phyloP scores from a whole-genome alignment of 2,888 invertebrate genomes.

The Masnerella sp. region DNA sequence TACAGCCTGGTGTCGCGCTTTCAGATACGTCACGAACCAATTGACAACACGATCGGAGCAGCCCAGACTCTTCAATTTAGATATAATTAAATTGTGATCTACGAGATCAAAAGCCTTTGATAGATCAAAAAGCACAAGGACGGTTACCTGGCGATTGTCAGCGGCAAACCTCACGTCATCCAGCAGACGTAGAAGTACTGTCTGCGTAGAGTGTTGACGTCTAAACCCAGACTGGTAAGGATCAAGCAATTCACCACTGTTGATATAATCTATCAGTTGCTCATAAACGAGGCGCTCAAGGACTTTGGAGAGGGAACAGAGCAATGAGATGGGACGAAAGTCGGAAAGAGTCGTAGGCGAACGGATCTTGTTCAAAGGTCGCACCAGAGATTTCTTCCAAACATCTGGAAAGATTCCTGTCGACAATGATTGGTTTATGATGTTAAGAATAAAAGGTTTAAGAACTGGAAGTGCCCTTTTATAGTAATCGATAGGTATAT shows the following conservation, averaged over 20 bases:
- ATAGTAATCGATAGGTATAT: too few species aligned
- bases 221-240: slow-evolving; percentile 15
- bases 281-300: neutral
- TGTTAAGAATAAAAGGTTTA: neutral
- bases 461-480: neutral
- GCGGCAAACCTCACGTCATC: slow-evolving; percentile 62
- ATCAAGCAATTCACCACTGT: neutral
- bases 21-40: slow-evolving; percentile 40
- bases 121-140: slow-evolving; percentile 64
- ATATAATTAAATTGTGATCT: slow-evolving; percentile 55
- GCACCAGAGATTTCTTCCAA: neutral
- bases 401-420: neutral
- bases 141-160: slow-evolving; percentile 60
- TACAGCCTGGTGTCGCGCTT: slow-evolving; percentile 5
- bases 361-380: neutral
- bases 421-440: neutral
- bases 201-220: slow-evolving; percentile 54
- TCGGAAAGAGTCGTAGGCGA: neutral
- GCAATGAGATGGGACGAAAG: slow-evolving; percentile 12
- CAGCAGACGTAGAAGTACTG: slow-evolving; percentile 63
- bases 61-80: slow-evolving; percentile 53
- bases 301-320: neutral
- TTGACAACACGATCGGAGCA: slow-evolving; percentile 78
- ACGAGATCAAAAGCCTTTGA: slow-evolving; percentile 68
- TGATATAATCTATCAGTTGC: neutral